These are phyloP conservation scores for Bombyx mori DNA, from an alignment of 1,140 invertebrate species.

Conservation along the genomic window DNA sequence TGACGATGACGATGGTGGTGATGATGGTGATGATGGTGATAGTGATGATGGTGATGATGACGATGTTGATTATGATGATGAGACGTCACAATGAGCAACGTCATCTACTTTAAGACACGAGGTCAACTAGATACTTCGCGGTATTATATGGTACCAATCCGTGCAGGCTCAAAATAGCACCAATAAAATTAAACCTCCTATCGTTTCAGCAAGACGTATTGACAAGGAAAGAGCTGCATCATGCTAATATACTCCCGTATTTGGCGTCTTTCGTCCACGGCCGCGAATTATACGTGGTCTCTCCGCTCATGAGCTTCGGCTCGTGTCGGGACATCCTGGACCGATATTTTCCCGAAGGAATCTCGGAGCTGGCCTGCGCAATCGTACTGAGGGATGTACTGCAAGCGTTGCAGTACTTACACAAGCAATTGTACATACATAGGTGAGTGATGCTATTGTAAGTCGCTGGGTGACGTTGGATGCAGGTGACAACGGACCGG, in stretches of 20 bases:
- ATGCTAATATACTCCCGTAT: conserved; percentile 83
- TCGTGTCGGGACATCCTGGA: conserved; percentile 85
- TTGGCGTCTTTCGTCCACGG: conserved; percentile 81
- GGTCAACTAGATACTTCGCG: too few relatives aligned
- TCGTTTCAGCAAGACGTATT: conserved; percentile 79
- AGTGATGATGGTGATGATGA: too few relatives aligned
- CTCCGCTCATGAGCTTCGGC: conserved; percentile 85
- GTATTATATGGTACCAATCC: too few relatives aligned
- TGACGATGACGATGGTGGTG: too few relatives aligned
- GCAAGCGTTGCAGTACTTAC: conserved; percentile 86
- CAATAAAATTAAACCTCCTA: not conserved
- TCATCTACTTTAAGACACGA: too few relatives aligned
- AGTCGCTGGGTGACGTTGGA: too few relatives aligned
- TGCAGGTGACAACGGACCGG: too few relatives aligned
- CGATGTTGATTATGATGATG: too few relatives aligned
- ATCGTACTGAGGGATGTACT: conserved; percentile 86
- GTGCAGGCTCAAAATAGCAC: too few relatives aligned
- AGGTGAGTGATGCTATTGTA: conserved; percentile 68
- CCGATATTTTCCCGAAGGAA: conserved; percentile 80
- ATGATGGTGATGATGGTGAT: too few relatives aligned
- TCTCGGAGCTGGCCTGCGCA: conserved; percentile 86
- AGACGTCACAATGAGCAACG: too few relatives aligned
- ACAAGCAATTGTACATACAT: conserved; percentile 88
- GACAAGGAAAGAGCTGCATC: conserved; percentile 82
- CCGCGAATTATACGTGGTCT: conserved; percentile 83